phyloP scores from a whole-genome alignment of 1,140 invertebrate genomes.

The Mesaphorura yosii region DNA sequence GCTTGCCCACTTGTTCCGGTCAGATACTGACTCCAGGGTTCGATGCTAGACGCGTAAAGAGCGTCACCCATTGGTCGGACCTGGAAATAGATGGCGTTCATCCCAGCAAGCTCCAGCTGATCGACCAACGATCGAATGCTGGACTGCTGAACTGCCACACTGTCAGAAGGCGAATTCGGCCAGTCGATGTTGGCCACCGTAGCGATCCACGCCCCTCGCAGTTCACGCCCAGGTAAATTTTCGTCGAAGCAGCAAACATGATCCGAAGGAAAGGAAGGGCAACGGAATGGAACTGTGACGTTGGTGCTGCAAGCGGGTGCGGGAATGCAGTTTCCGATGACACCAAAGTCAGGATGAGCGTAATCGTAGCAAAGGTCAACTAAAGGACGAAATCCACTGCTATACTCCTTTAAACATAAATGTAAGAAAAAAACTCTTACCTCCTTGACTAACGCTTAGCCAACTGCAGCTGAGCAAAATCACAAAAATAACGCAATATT shows the following conservation, averaged over 20 bases:
- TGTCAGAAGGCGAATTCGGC: constrained; percentile 15
- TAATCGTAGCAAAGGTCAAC: too few species aligned
- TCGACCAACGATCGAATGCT: constrained; percentile 10
- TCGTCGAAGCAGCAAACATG: constrained; percentile 16
- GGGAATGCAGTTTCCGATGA: constrained; percentile 17
- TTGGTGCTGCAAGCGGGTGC: neutral
- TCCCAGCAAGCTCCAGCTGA: constrained; percentile 1
- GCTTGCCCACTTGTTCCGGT: constrained; percentile 18
- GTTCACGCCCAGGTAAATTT: constrained; percentile 17
- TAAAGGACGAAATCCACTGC: too few species aligned
- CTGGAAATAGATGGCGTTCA: constrained; percentile 28
- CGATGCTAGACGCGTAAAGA: constrained; percentile 21
- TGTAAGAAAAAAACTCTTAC: too few species aligned
- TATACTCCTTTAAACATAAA: too few species aligned
- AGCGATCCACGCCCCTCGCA: constrained; percentile 23
- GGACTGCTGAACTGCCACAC: constrained; percentile 7
- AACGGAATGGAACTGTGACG: constrained; percentile 2
- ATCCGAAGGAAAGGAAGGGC: constrained; percentile 12
- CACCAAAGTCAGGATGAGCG: too few species aligned
- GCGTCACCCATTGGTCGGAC: constrained; percentile 25
- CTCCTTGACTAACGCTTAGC: too few species aligned
- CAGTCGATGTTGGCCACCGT: constrained; percentile 28
- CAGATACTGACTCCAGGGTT: constrained; percentile 27
- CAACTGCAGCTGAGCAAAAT: too few species aligned
- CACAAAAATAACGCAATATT: too few species aligned